Percentiles rank a stretch among this genome's conserved stretches.
phyloP scores from a whole-genome alignment of 1,140 invertebrate species.

The Littorina saxatilis region DNA sequence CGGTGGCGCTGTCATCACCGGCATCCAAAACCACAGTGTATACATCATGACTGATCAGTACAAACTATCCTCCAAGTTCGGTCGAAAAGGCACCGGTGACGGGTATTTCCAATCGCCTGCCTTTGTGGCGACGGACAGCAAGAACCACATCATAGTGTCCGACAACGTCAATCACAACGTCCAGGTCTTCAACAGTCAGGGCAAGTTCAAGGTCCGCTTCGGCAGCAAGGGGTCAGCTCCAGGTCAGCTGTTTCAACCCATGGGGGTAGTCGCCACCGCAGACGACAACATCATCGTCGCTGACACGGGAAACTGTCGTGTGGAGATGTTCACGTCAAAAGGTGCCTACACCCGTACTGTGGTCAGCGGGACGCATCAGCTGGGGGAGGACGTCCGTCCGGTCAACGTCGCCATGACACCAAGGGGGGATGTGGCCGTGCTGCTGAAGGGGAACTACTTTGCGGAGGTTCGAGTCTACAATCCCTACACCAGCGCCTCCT shows the following conservation, averaged over 20 bases:
- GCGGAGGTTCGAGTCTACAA: constrained; percentile 63
- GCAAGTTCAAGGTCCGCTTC: constrained; percentile 68
- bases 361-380: constrained; percentile 57
- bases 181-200: constrained; percentile 65
- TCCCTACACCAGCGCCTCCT: constrained; percentile 76
- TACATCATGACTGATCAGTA: constrained; percentile 98
- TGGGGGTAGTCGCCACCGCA: constrained; percentile 97
- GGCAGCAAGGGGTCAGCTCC: constrained; percentile 55
- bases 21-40: constrained; percentile 90
- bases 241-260: constrained; percentile 92
- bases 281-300: constrained; percentile 98
- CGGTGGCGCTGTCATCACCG: constrained; percentile 64
- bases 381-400: constrained; percentile 62
- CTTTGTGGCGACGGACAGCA: constrained; percentile 62
- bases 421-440: constrained; percentile 64
- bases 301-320: constrained; percentile 97
- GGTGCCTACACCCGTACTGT: constrained; percentile 57
- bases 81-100: constrained; percentile 91
- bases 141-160: constrained; percentile 67
- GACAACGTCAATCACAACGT: constrained; percentile 68
- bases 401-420: constrained; percentile 67
- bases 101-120: constrained; percentile 77
- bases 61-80: constrained; percentile 97
- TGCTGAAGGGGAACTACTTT: constrained; percentile 64
- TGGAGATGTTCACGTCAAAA: constrained; percentile 89